phyloP scores from a whole-genome alignment of 2,888 invertebrate species.

The Endomychus coccineus region DNA sequence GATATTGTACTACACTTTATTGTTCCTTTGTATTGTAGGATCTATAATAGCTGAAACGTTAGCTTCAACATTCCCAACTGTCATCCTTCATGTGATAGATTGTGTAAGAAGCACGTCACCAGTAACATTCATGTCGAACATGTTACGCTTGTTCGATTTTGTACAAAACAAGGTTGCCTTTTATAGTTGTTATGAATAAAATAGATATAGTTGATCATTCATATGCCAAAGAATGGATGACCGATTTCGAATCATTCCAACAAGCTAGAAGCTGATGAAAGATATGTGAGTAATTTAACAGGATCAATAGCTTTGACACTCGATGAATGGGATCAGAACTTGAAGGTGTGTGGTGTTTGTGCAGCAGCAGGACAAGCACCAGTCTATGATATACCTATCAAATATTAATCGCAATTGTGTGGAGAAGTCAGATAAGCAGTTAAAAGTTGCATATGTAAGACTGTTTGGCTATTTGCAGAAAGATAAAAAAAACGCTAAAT shows the following conservation, averaged over 20 bases:
- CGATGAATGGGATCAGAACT: slow-evolving; percentile 86
- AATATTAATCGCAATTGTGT: too few relatives aligned
- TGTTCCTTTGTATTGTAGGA: slow-evolving; percentile 74
- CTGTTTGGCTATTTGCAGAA: too few relatives aligned
- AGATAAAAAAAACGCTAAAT: too few relatives aligned
- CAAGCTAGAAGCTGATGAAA: slow-evolving; percentile 77
- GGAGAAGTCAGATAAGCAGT: too few relatives aligned
- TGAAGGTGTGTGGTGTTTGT: slow-evolving; percentile 85
- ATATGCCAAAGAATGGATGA: slow-evolving; percentile 96
- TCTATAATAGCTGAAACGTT: slow-evolving; percentile 91
- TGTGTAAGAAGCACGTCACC: slow-evolving; percentile 86
- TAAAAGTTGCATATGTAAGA: too few relatives aligned
- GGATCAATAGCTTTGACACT: slow-evolving; percentile 89
- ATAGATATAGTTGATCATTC: slow-evolving; percentile 81
- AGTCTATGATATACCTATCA: too few relatives aligned
- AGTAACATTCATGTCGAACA: slow-evolving; percentile 99
- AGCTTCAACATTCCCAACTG: slow-evolving; percentile 86
- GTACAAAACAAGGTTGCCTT: slow-evolving; percentile 86
- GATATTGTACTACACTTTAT: background rate
- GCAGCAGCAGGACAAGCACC: slow-evolving; percentile 71
- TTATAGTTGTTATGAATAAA: slow-evolving; percentile 96
- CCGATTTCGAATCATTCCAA: slow-evolving; percentile 88
- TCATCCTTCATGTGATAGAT: slow-evolving; percentile 94
- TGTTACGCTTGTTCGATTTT: slow-evolving; percentile 89
- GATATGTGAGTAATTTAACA: slow-evolving; percentile 82